Conservation (phyloP, 2,797 vertebrate genomes). For the Cercopithecus hamlyni region DNA sequence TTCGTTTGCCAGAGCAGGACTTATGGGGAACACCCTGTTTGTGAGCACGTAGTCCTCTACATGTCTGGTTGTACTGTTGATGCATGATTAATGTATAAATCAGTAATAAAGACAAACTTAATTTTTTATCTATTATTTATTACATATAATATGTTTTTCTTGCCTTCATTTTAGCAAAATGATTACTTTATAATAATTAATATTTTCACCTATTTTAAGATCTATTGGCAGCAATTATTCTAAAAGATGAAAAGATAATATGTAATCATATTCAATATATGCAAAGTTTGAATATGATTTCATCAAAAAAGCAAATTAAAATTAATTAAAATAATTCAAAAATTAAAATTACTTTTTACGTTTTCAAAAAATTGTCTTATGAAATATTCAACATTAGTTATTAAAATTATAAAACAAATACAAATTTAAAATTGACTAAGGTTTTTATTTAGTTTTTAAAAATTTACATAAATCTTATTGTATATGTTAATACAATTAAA, state of each 20-base stretch:
- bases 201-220: neutral
- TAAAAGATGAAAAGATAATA: neutral
- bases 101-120: neutral
- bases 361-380: neutral
- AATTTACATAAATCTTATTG: neutral
- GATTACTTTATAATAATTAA: neutral
- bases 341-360: neutral
- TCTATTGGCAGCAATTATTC: neutral
- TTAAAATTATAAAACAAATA: neutral
- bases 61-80: neutral
- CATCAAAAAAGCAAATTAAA: neutral
- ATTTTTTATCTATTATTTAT: neutral
- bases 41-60: no score
- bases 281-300: neutral
- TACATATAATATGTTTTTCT: neutral
- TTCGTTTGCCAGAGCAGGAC: no score
- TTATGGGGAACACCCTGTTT: no score
- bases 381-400: neutral
- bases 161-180: neutral
- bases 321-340: neutral
- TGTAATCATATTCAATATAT: neutral
- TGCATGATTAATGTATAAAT: neutral
- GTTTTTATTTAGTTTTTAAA: neutral
- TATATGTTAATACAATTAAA: neutral
- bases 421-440: neutral